Base-by-base conservation (phyloP, 2,113 vertebrate species). In the Machaerirhynchus nigripectus region DNA sequence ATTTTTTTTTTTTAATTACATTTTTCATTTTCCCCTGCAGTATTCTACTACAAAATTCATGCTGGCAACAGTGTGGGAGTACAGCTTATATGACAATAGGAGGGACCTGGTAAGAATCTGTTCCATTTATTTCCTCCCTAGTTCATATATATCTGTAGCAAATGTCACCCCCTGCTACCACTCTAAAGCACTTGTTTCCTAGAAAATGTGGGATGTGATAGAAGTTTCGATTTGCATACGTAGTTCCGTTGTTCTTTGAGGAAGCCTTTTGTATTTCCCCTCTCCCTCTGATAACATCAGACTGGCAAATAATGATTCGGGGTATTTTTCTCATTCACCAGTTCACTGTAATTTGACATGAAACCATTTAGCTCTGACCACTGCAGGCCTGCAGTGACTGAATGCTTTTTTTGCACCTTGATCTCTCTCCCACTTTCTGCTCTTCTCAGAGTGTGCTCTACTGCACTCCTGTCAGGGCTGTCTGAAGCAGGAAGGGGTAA, bases 171-270 rank as follows among this genome's bases (percentile, higher is more conserved):
- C 78, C 76, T 68, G 35, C 56, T 89, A 31, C 84, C 35, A 27
- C 49, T 55, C 70, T 64, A 60, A 94, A 69, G 33, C 44, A 56
- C 44, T 91, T 73, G 33, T 68, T 94, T 94, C 81, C 70, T 74
- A 77, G 74, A 96, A 87, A 93, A 93, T 68, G 73, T 80, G 63
- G 76, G 80, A 90, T 88, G 87, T 71, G 90, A 63, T 24, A 37
- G 31, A 89, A 89, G 81, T 65, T 82, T 56, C 27, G n/a, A 11
- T 85, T 90, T 91, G 44, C 50, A 18, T 83, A 22, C 33, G 42
- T 44, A 56, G 64, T 52, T 89, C 47, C 40, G 60, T 35, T 81
- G 55, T 39, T 93, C 68, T 86, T 70, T 30, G 61, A 87, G 73
- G 68, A 87, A 92, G 47, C 42, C 13, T 63, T 61, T 49, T 42